Percentiles rank a stretch among this genome's conserved stretches.
These are phyloP conservation scores for Chironomus tepperi DNA, from an alignment of 1,140 invertebrate species.

Conservation along the genomic window DNA sequence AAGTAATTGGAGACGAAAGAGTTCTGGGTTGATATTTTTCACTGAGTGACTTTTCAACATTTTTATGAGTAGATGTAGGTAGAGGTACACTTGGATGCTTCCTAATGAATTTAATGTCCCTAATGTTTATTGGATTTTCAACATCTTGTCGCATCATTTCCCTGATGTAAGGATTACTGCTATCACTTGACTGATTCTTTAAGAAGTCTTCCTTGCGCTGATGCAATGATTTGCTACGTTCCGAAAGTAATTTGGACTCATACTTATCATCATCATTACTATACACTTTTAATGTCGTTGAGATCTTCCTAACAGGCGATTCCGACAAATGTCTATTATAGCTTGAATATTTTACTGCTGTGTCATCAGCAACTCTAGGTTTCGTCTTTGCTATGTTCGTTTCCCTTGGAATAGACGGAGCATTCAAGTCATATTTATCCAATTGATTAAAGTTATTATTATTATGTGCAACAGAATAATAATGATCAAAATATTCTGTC, in stretches of 20 bases:
- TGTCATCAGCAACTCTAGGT: background rate
- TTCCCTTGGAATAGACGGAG: background rate
- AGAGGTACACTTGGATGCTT: background rate
- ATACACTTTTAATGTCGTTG: background rate
- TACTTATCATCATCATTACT: background rate
- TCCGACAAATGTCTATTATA: background rate
- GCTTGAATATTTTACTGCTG: background rate
- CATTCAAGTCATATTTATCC: background rate
- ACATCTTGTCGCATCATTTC: constrained; percentile 31
- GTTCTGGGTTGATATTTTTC: background rate
- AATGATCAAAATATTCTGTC: constrained; percentile 10
- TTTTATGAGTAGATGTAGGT: background rate
- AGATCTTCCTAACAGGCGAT: background rate
- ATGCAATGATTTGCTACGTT: constrained; percentile 36
- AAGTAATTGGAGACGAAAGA: background rate
- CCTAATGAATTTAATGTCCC: background rate
- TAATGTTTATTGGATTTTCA: constrained; percentile 9
- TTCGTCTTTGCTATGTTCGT: background rate
- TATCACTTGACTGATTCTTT: constrained; percentile 34
- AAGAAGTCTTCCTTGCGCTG: constrained; percentile 38
- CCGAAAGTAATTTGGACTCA: constrained; percentile 28
- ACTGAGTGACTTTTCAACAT: background rate
- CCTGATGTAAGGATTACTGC: constrained; percentile 38
- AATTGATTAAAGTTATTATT: background rate
- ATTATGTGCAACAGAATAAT: background rate